phyloP scores from a whole-genome alignment of 2,113 vertebrate genomes.

The Oenanthe melanoleuca region DNA sequence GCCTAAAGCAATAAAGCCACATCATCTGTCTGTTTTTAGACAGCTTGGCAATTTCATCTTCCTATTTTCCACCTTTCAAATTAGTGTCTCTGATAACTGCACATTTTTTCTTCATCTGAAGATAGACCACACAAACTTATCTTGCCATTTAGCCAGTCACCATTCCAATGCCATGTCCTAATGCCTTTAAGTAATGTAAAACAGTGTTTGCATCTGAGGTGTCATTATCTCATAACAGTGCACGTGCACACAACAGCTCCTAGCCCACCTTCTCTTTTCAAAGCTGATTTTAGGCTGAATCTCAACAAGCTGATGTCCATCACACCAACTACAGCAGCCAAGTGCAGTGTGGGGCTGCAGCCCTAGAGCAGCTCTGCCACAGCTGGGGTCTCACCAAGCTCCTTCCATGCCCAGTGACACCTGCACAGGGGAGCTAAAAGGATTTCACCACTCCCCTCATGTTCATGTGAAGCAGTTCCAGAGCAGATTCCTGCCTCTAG shows the following conservation, averaged over 20 bases:
- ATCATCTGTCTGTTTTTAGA: background rate
- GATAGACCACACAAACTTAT: background rate
- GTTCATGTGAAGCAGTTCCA: background rate
- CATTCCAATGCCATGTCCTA: background rate
- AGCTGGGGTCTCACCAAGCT: background rate
- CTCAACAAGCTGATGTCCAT: background rate
- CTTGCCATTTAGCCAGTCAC: background rate
- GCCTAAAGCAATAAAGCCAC: background rate
- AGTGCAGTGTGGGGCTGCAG: background rate
- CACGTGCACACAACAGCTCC: background rate
- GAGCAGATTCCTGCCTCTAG: background rate
- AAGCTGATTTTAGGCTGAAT: background rate
- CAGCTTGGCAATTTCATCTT: background rate
- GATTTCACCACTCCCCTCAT: background rate
- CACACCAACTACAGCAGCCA: background rate
- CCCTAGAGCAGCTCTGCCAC: background rate
- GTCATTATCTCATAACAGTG: background rate
- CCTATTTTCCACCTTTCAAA: background rate
- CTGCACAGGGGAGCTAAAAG: background rate
- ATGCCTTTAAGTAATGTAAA: background rate
- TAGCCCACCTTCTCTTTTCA: background rate
- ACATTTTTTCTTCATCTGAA: background rate
- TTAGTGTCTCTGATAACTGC: background rate
- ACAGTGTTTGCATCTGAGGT: background rate
- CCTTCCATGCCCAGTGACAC: rapidly evolving